Evolutionary conservation across 2,113 vertebrate species (phyloP).

Genomic region (Vireo altiloquus): DNA sequence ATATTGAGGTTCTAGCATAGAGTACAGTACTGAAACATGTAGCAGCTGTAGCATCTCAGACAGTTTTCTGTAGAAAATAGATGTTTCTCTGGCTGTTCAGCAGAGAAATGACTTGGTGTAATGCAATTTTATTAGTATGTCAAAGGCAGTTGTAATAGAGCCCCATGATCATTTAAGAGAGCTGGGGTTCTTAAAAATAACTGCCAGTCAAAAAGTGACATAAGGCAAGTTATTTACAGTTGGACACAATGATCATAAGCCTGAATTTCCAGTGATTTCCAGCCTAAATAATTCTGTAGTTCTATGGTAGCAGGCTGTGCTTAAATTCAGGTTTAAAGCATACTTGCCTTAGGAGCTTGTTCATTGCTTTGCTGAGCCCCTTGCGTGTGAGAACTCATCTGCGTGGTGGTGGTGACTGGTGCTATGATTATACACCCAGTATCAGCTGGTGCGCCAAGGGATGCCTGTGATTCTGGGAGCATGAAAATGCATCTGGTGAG

Average conservation of each 20-base stretch:
- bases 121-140: background rate
- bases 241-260: background rate
- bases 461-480: background rate
- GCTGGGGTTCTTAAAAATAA: background rate
- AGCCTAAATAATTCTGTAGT: background rate
- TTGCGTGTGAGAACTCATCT: background rate
- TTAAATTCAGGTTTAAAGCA: background rate
- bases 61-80: background rate
- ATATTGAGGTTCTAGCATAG: background rate
- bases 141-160: background rate
- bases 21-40: background rate
- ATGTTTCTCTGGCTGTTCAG: background rate
- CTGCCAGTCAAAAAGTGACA: background rate
- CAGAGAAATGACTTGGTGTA: background rate
- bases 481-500: background rate
- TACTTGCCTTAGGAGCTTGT: background rate
- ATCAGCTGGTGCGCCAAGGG: background rate
- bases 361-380: background rate
- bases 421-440: background rate
- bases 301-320: background rate
- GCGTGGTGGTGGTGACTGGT: background rate
- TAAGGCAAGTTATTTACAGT: background rate
- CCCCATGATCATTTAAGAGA: background rate
- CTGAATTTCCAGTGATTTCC: no score
- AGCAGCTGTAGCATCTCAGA: background rate